phyloP scores from a whole-genome alignment of 2,113 vertebrate genomes.

The Probosciger aterrimus region DNA sequence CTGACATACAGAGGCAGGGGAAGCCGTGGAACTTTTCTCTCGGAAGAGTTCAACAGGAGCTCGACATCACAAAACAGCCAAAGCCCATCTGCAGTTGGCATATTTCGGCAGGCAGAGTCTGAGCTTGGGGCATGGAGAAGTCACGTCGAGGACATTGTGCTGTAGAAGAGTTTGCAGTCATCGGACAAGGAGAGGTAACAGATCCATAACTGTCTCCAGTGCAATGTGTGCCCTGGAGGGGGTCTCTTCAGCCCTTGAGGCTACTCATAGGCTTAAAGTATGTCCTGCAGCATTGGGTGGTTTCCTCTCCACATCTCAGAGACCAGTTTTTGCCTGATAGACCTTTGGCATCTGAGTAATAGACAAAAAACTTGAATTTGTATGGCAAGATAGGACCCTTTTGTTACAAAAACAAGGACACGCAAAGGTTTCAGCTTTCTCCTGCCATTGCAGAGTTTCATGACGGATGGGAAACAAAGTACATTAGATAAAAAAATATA shows the following conservation, averaged over 20 bases:
- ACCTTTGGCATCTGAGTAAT: background rate
- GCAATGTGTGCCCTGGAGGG: rapidly evolving
- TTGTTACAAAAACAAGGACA: background rate
- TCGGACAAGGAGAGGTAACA: background rate
- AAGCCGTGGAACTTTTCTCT: background rate
- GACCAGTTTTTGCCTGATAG: background rate
- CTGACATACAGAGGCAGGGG: rapidly evolving
- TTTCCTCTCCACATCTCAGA: background rate
- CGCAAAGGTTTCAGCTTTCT: background rate
- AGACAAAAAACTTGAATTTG: background rate
- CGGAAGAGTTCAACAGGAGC: background rate
- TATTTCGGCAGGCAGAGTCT: background rate
- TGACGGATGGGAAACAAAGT: background rate
- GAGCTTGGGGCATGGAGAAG: background rate
- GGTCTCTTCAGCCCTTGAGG: background rate
- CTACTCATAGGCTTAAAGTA: background rate
- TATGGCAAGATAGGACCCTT: background rate
- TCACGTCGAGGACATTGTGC: background rate
- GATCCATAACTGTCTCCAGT: rapidly evolving
- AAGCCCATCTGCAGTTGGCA: background rate
- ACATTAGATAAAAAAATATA: background rate
- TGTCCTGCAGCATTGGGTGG: background rate
- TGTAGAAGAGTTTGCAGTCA: background rate
- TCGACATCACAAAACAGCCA: background rate
- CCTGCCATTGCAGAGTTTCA: background rate